A percentile compares a stretch with the other conserved stretches of the same genome.
Conservation (phyloP, 1,140 invertebrate species). For the Megalonaias nervosa region DNA sequence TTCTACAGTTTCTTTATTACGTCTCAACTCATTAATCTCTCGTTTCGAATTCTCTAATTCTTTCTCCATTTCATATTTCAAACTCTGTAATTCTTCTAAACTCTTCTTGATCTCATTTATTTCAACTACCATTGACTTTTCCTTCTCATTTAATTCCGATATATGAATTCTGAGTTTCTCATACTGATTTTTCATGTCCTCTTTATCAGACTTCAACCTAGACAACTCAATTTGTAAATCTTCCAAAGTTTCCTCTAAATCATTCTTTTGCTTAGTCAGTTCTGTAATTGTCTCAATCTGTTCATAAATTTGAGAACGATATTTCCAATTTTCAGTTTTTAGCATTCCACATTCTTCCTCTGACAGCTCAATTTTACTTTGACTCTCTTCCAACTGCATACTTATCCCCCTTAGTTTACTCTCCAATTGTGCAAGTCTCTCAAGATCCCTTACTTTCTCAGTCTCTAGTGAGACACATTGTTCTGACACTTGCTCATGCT, state of each 20-base stretch:
- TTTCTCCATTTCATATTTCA: slow-evolving; percentile 7
- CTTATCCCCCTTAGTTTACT: too few species aligned
- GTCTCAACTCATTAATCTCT: slow-evolving; percentile 12
- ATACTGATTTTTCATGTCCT: slow-evolving; percentile 8
- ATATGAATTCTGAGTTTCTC: neutral
- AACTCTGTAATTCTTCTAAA: slow-evolving; percentile 6
- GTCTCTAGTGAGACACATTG: too few species aligned
- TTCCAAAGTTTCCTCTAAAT: neutral
- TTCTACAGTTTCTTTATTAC: slow-evolving; percentile 9
- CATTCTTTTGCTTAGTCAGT: neutral
- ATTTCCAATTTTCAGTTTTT: too few species aligned
- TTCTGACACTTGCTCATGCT: neutral
- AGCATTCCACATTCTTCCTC: too few species aligned
- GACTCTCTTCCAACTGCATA: too few species aligned
- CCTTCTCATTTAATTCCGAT: neutral
- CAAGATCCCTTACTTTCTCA: too few species aligned
- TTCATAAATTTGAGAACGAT: neutral
- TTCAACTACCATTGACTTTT: slow-evolving; percentile 1
- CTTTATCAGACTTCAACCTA: neutral
- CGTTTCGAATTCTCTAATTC: slow-evolving; percentile 32
- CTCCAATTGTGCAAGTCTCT: too few species aligned
- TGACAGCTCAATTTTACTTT: too few species aligned
- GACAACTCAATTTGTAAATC: slow-evolving; percentile 16
- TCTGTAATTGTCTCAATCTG: neutral
- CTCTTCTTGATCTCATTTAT: slow-evolving; percentile 19